Evolutionary conservation across 2,797 vertebrate species (phyloP).

Genomic region (Silurus lanzhouensis): DNA sequence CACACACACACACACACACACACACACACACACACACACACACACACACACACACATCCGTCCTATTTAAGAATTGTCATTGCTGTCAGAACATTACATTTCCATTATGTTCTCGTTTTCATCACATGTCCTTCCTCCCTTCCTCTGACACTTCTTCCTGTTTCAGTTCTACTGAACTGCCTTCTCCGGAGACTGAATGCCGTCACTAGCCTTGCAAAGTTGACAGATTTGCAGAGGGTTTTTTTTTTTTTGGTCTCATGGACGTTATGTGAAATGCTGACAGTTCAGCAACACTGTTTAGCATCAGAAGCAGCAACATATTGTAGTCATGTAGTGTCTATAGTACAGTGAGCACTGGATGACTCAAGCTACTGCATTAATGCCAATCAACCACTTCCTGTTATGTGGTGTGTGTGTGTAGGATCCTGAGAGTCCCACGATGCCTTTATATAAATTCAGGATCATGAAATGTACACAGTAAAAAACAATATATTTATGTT

Average conservation of each 20-base stretch:
- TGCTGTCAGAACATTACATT: conserved; percentile 44
- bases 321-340: not conserved
- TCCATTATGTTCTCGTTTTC: conserved; percentile 19
- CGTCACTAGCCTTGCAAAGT: not conserved
- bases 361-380: conserved; percentile 39
- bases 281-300: not conserved
- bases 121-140: conserved; percentile 27
- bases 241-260: not conserved
- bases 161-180: conserved; percentile 15
- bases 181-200: not conserved
- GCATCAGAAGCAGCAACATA: not conserved
- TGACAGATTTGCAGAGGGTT: not conserved
- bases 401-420: conserved; percentile 16
- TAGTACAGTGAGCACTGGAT: conserved; percentile 22
- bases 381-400: conserved; percentile 43
- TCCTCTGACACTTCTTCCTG: conserved; percentile 46
- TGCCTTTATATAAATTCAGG: conserved; percentile 11
- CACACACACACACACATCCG: conserved; percentile 13
- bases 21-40: conserved; percentile 17
- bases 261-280: conserved; percentile 30
- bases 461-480: conserved; percentile 8
- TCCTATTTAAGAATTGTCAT: conserved; percentile 11
- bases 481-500: not conserved
- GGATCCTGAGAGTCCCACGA: conserved; percentile 40
- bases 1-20: not conserved